phyloP scores from a whole-genome alignment of 2,888 invertebrate species.

The Celastrina argiolus region DNA sequence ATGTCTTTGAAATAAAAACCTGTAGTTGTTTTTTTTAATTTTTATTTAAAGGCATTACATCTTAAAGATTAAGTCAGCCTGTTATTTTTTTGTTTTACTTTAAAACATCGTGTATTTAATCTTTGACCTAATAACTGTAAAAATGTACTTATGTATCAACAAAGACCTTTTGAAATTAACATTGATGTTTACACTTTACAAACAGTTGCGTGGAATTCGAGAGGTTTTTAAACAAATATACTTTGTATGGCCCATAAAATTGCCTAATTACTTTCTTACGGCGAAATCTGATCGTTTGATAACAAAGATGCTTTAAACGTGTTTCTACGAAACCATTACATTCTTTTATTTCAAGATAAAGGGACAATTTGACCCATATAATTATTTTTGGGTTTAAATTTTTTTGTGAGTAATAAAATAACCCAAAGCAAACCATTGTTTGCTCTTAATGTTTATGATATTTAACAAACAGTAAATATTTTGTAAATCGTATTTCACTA shows the following conservation, averaged over 20 bases:
- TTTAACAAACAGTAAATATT: too few relatives aligned
- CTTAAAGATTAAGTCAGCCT: too few relatives aligned
- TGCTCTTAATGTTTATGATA: too few relatives aligned
- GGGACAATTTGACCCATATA: neutral
- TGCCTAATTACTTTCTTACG: constrained; percentile 22
- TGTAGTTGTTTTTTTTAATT: too few relatives aligned
- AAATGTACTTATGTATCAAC: neutral
- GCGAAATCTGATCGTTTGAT: constrained; percentile 25
- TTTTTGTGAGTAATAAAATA: too few relatives aligned
- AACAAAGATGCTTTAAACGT: constrained; percentile 4
- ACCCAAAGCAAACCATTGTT: too few relatives aligned
- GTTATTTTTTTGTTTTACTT: too few relatives aligned
- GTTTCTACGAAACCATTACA: neutral
- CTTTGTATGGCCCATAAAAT: constrained; percentile 4
- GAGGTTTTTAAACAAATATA: neutral
- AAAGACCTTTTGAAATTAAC: neutral
- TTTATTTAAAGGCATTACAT: too few relatives aligned
- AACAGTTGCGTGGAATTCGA: neutral
- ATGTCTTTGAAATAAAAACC: too few relatives aligned
- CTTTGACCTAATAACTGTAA: neutral
- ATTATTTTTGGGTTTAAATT: neutral
- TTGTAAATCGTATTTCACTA: too few relatives aligned
- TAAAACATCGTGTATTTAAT: too few relatives aligned
- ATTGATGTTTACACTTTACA: neutral
- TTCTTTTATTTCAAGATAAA: neutral